Base-by-base conservation (phyloP, 2,113 vertebrate species). In the Mustela nigripes region DNA sequence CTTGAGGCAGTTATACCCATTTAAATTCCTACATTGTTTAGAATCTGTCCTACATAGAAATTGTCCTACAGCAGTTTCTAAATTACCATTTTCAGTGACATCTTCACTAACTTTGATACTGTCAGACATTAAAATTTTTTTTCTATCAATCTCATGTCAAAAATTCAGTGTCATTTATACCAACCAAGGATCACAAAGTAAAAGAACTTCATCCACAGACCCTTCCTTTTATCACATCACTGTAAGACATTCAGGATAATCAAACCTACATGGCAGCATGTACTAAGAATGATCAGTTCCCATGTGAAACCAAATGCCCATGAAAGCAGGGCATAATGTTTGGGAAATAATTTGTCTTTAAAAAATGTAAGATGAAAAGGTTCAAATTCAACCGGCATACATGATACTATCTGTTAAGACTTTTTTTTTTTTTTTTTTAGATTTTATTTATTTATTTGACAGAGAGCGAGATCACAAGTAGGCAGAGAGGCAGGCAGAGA, bases 311-410 rank as follows among this genome's bases (percentile, higher is more conserved):
- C 26, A 78, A 90, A 91, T 83, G 58, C 33, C 21, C 53, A 91
- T 50, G 69, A 76, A 87, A 73, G 45, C 36, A 79, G 4, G n/a
- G 56, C 18, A 56, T 1, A 50, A 45, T 65, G 19, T 88, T 45
- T 69, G 36, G 36, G 71, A 96, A 95, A 81, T 90, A 89, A 76
- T 31, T 56, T 56, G 36, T 56, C 21, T 93, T 95, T 63, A 74
- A 76, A 73, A 92, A 74, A 74, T 58, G 28, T 28, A 58, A 80
- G 33, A 81, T 69, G 39, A 81, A 96, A 94, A 91, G 7, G 16
- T 78, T 91, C 24, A 76, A 62, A 58, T 91, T 95, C 91, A 69
- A 88, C 7, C 24, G 63, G 26, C 62, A 58, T 39, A 31, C 33
- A 73, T 62, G 87, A 84, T 65, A 90, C 24, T 45, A 89, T 65